Percentiles rank a stretch among this genome's conserved stretches.
phyloP scores from a whole-genome alignment of 2,797 vertebrate genomes.

The Gymnothorax reevesii region DNA sequence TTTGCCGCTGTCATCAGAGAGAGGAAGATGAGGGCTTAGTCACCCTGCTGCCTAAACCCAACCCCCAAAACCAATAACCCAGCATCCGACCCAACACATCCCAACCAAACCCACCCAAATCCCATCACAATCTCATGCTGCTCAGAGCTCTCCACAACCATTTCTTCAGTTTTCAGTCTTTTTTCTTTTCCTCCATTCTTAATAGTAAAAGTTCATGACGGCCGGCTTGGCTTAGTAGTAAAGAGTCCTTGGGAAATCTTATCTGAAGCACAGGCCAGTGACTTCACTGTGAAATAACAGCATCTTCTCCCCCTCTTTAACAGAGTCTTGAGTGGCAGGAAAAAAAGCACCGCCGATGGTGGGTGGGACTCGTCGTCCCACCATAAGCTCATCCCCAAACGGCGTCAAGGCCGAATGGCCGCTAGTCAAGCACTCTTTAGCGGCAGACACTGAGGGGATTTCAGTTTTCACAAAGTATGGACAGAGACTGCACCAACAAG shows the following conservation, averaged over 20 bases:
- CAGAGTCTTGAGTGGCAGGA: not conserved
- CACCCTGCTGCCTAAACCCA: not conserved
- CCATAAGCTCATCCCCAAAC: conserved; percentile 35
- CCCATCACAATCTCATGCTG: conserved; percentile 68
- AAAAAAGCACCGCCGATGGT: conserved; percentile 28
- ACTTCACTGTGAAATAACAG: not conserved
- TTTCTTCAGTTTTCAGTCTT: conserved; percentile 22
- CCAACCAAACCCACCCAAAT: not conserved
- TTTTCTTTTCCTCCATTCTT: conserved; percentile 38
- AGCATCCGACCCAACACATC: conserved; percentile 27
- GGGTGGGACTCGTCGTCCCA: conserved; percentile 57
- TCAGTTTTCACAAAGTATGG: conserved; percentile 41
- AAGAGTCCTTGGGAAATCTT: not conserved
- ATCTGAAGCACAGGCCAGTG: not conserved
- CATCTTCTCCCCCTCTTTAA: not conserved
- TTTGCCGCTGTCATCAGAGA: conserved; percentile 73
- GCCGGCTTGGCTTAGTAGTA: conserved; percentile 52
- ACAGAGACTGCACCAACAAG: conserved; percentile 47
- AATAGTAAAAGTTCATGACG: conserved; percentile 36
- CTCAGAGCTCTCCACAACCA: conserved; percentile 42
- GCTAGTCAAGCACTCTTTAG: not conserved
- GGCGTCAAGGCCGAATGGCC: conserved; percentile 44
- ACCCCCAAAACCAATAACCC: not conserved
- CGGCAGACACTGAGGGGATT: conserved; percentile 4
- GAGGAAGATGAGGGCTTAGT: conserved; percentile 60